Percentiles rank a stretch among this genome's conserved stretches.
phyloP scores from a whole-genome alignment of 1,140 invertebrate species.

The Conopomorpha cramerella region DNA sequence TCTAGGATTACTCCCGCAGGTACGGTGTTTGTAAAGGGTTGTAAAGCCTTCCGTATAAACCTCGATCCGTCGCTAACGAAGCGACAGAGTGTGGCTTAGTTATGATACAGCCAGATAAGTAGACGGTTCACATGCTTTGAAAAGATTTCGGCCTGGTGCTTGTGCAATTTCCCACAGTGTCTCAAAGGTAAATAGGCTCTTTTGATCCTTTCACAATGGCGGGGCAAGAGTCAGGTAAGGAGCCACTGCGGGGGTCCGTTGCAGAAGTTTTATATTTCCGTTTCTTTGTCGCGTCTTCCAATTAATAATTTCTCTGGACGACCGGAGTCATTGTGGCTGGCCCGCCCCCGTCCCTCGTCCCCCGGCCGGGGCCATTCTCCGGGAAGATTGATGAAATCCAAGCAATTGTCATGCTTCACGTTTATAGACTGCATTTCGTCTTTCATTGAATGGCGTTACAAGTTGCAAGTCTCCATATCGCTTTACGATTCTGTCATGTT shows the following conservation, averaged over 20 bases:
- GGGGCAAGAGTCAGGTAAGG: conserved; percentile 57
- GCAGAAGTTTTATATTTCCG: conserved; percentile 58
- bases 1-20: conserved; percentile 18
- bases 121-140: conserved; percentile 20
- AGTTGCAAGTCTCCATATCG: too few species aligned
- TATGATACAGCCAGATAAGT: conserved; percentile 12
- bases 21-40: conserved; percentile 12
- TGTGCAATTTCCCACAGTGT: conserved; percentile 54
- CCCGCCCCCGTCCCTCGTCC: conserved; percentile 14
- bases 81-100: conserved; percentile 4
- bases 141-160: conserved; percentile 22
- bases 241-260: conserved; percentile 38
- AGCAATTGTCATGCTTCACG: conserved; percentile 44
- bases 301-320: conserved; percentile 57
- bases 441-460: conserved; percentile 22
- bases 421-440: conserved; percentile 35
- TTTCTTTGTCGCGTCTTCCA: conserved; percentile 49
- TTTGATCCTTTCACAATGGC: conserved; percentile 40
- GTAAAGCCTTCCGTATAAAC: conserved; percentile 5
- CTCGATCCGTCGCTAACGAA: conserved; percentile 9
- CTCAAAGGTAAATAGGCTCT: conserved; percentile 43
- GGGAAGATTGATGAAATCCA: conserved; percentile 47
- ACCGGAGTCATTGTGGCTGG: conserved; percentile 49
- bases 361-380: conserved; percentile 26
- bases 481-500: too few species aligned